Percentiles rank a stretch among this genome's conserved stretches.
Evolutionary conservation across 2,797 vertebrate species (phyloP).

Genomic region (Jordanella pulchra): DNA sequence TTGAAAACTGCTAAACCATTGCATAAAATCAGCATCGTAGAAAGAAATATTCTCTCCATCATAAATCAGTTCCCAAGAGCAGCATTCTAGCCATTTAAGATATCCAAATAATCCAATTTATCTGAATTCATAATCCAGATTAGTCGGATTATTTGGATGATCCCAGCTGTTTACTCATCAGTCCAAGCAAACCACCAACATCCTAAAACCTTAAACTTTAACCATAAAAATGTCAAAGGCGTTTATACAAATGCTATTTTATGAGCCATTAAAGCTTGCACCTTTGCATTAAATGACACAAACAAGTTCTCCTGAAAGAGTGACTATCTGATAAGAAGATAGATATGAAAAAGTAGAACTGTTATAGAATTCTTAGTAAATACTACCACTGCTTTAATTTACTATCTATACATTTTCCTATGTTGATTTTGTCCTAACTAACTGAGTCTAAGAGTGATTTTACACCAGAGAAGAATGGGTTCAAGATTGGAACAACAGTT

Average conservation of each 20-base stretch:
- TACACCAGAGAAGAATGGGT: background rate
- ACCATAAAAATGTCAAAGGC: background rate
- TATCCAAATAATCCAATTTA: conserved; percentile 23
- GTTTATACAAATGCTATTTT: background rate
- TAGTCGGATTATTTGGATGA: background rate
- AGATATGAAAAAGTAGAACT: no score
- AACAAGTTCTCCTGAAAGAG: background rate
- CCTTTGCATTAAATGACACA: background rate
- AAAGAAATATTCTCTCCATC: background rate
- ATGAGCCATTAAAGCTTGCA: background rate
- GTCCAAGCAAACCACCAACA: background rate
- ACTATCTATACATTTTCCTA: background rate
- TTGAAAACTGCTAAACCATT: background rate
- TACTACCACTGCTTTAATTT: background rate
- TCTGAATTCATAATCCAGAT: conserved; percentile 5
- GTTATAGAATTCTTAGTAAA: background rate
- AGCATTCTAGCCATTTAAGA: background rate
- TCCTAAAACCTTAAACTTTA: background rate
- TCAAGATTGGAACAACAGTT: background rate
- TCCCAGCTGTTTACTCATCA: background rate
- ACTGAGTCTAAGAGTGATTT: background rate
- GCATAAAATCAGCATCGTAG: background rate
- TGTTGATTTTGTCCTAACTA: background rate
- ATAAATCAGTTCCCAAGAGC: background rate
- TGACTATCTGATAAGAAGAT: no score